These are phyloP conservation scores for Carcinoscorpius rotundicauda DNA, from an alignment of 1,140 invertebrate species.

Conservation along the genomic window DNA sequence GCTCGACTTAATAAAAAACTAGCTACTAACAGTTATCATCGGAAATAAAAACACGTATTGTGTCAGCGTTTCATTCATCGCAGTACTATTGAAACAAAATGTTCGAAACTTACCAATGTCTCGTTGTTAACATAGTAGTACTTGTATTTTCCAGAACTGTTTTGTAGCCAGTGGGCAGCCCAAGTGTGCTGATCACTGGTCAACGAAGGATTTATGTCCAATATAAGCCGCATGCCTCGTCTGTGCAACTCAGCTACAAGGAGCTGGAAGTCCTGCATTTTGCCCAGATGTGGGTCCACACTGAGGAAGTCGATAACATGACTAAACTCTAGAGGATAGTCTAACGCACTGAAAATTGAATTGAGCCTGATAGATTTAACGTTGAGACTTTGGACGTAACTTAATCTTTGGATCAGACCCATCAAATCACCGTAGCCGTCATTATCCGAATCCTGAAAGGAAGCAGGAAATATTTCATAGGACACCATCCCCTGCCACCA, in stretches of 20 bases:
- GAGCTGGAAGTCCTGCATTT: slow-evolving; percentile 47
- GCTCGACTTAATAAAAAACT: too few species aligned
- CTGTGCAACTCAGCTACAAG: slow-evolving; percentile 45
- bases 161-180: slow-evolving; percentile 21
- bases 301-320: slow-evolving; percentile 47
- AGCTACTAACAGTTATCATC: too few species aligned
- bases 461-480: slow-evolving; percentile 69
- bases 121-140: slow-evolving; percentile 20
- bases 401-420: slow-evolving; percentile 33
- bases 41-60: too few species aligned
- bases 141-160: slow-evolving; percentile 13
- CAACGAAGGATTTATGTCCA: slow-evolving; percentile 45
- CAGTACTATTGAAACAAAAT: too few species aligned
- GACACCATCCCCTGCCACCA: slow-evolving; percentile 71
- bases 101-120: slow-evolving; percentile 7
- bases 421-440: slow-evolving; percentile 24
- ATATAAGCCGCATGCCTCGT: slow-evolving; percentile 52
- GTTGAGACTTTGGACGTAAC: slow-evolving; percentile 49
- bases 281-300: slow-evolving; percentile 50
- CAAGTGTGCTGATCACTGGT: slow-evolving; percentile 25
- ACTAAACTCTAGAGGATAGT: slow-evolving; percentile 54
- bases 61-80: too few species aligned
- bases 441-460: slow-evolving; percentile 57
- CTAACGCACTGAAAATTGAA: slow-evolving; percentile 53
- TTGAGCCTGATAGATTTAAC: slow-evolving; percentile 53